Evolutionary conservation across 2,888 invertebrate genomes (phyloP).

Genomic region (Cybosia mesomella): DNA sequence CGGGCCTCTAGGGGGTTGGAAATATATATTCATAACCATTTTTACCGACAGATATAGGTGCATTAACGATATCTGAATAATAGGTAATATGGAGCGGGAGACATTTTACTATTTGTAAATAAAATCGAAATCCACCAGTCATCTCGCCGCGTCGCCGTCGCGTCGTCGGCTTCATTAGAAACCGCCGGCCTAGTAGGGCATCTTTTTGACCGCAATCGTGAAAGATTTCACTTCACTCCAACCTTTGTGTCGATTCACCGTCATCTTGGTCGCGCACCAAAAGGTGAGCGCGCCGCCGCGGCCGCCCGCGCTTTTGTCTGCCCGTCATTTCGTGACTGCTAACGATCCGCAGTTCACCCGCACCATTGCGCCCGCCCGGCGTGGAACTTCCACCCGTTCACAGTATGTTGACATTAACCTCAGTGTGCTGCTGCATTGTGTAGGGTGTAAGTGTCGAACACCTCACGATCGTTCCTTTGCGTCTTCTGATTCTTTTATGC

Average conservation of each 20-base stretch:
- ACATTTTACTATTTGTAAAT: neutral
- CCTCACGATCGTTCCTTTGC: too few relatives aligned
- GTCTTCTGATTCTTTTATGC: too few relatives aligned
- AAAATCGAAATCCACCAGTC: neutral
- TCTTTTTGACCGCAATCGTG: neutral
- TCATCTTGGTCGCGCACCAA: conserved; percentile 10
- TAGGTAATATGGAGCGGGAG: neutral
- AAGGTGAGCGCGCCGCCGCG: neutral
- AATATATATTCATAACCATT: neutral
- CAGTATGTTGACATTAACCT: neutral
- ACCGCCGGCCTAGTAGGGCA: conserved; percentile 4
- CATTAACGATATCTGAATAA: neutral
- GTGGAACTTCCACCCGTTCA: neutral
- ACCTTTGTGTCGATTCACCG: conserved; percentile 9
- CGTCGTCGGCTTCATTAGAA: neutral
- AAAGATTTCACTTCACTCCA: conserved; percentile 11
- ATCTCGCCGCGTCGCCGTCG: neutral
- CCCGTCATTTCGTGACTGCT: neutral
- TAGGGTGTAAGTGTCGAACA: neutral
- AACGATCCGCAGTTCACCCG: neutral
- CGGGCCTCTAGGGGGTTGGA: neutral
- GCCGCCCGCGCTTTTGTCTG: conserved; percentile 2
- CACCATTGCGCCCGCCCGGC: neutral
- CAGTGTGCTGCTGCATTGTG: neutral
- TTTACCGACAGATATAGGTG: too few relatives aligned